A percentile compares a stretch with the other conserved stretches of the same genome.
Evolutionary conservation across 2,797 vertebrate species (phyloP).

Genomic region (Pristis pectinata): DNA sequence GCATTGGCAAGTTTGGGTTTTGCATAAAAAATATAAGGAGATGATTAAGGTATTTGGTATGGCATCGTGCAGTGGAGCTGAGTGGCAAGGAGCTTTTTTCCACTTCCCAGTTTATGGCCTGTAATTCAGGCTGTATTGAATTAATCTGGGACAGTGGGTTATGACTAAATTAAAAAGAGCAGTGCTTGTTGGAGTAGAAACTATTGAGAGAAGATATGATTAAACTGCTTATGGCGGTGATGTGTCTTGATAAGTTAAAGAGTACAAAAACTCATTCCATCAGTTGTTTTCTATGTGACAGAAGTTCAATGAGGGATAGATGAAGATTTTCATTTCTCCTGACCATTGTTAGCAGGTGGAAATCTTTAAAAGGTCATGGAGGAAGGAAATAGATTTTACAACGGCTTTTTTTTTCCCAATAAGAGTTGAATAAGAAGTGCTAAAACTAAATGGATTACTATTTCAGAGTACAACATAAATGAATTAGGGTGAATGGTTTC

Average conservation of each 20-base stretch:
- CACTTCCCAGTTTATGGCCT: not conserved
- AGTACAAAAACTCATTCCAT: not conserved
- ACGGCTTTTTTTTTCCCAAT: not conserved
- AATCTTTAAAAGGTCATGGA: not conserved
- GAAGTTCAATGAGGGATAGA: not conserved
- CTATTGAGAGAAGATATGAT: not conserved
- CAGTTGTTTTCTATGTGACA: not conserved
- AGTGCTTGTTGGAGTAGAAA: not conserved
- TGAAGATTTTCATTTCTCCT: not conserved
- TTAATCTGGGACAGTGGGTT: not conserved
- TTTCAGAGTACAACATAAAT: not conserved
- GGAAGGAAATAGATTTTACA: not conserved
- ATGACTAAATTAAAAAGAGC: not conserved
- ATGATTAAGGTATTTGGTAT: not conserved
- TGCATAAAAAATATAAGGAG: not conserved
- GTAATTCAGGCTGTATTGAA: not conserved
- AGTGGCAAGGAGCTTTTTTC: not conserved
- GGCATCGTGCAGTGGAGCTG: not conserved
- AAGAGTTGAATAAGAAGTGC: not conserved
- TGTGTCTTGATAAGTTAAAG: not conserved
- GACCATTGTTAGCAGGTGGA: not conserved
- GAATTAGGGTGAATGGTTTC: not conserved
- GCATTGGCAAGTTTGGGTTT: not conserved
- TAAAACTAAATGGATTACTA: not conserved
- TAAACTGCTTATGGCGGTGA: not conserved